Percentiles rank a stretch among this genome's conserved stretches.
Conservation (phyloP, 2,888 invertebrate species). For the Apodemia hepburni region DNA sequence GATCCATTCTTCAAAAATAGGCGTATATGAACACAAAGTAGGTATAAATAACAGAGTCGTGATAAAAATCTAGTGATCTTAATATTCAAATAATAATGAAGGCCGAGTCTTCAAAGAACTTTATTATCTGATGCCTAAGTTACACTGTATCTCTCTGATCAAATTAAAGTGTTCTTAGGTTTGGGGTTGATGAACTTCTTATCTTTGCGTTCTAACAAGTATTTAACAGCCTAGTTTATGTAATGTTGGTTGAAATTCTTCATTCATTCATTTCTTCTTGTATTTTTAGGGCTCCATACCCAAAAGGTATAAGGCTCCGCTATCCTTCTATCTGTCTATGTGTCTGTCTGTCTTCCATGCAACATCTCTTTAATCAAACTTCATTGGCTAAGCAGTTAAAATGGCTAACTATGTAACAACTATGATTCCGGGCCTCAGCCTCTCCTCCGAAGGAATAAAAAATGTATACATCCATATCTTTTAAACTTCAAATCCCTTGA, state of each 20-base stretch:
- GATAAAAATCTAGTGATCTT: neutral
- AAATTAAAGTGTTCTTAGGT: slow-evolving; percentile 13
- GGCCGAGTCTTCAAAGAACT: neutral
- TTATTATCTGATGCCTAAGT: slow-evolving; percentile 2
- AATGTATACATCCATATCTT: no score
- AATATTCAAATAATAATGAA: neutral
- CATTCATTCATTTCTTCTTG: neutral
- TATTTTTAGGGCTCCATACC: neutral
- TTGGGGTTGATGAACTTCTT: slow-evolving; percentile 12
- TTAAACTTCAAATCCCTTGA: no score
- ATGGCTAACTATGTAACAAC: no score
- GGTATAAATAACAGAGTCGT: neutral
- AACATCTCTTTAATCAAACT: no score
- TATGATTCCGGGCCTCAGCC: no score
- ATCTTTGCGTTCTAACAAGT: slow-evolving; percentile 7
- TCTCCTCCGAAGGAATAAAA: no score
- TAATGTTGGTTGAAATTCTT: neutral
- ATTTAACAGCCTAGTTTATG: slow-evolving; percentile 6
- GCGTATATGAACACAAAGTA: no score
- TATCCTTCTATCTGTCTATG: no score
- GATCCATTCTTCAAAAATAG: no score
- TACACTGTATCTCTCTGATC: slow-evolving; percentile 5
- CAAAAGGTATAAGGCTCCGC: no score
- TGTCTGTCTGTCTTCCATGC: no score
- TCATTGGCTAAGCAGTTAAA: no score